A percentile compares a stretch with the other conserved stretches of the same genome.
phyloP scores from a whole-genome alignment of 2,113 vertebrate species.

The Mustelus asterias region DNA sequence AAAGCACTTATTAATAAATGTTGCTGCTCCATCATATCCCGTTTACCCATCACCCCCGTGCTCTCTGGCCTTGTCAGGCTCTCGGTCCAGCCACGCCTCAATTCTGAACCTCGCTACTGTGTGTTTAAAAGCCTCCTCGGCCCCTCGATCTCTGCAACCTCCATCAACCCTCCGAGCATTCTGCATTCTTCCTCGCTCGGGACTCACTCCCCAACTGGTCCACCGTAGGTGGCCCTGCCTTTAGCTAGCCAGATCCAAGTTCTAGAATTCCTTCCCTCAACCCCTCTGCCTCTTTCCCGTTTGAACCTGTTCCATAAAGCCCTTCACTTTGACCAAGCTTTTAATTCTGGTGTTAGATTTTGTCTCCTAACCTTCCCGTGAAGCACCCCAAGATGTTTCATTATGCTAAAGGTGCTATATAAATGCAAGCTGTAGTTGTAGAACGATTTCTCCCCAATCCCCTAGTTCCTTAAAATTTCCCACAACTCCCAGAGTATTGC shows the following conservation, averaged over 20 bases:
- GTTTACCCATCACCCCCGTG: background rate
- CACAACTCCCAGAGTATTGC: background rate
- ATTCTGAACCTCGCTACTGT: background rate
- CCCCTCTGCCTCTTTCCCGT: too few species aligned
- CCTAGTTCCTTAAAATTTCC: too few species aligned
- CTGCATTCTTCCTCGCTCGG: background rate
- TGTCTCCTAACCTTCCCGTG: background rate
- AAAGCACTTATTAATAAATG: background rate
- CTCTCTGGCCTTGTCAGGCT: background rate
- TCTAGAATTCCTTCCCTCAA: background rate
- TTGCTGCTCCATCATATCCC: background rate
- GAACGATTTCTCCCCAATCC: background rate
- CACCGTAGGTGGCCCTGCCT: background rate
- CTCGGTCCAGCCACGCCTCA: background rate
- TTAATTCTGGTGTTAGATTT: background rate
- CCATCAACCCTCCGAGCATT: background rate
- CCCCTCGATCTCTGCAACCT: background rate
- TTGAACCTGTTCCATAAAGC: background rate
- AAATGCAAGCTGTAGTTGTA: background rate
- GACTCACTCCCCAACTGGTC: background rate
- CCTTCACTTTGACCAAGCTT: background rate
- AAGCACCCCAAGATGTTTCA: background rate
- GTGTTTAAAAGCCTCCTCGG: background rate
- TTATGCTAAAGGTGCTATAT: background rate
- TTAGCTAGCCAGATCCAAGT: background rate